phyloP scores from a whole-genome alignment of 1,140 invertebrate genomes.

The Pseudomyrmex pallidus region DNA sequence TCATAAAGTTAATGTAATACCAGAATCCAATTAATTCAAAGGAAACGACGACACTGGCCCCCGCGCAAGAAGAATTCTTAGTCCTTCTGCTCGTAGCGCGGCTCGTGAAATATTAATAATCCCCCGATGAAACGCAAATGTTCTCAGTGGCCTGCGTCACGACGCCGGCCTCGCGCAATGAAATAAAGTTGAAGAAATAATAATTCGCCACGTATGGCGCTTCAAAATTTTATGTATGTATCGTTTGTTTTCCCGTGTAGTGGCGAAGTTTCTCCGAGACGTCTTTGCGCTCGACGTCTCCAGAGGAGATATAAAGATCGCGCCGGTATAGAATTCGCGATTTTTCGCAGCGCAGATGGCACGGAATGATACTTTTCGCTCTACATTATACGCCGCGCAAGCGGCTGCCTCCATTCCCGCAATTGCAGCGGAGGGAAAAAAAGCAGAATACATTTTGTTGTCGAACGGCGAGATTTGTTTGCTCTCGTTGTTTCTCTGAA shows the following conservation, averaged over 20 bases:
- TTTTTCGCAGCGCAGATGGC: slow-evolving; percentile 66
- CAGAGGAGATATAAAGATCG: slow-evolving; percentile 73
- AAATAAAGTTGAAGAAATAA: slow-evolving; percentile 66
- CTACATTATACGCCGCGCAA: slow-evolving; percentile 58
- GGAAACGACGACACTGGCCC: background rate
- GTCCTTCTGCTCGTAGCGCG: background rate
- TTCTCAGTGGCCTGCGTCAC: slow-evolving; percentile 11
- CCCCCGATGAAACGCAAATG: slow-evolving; percentile 58
- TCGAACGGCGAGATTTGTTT: slow-evolving; percentile 56
- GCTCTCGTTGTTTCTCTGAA: slow-evolving; percentile 17
- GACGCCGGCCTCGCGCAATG: slow-evolving; percentile 2
- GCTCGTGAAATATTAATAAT: slow-evolving; percentile 34
- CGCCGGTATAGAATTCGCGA: slow-evolving; percentile 68
- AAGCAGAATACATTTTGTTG: slow-evolving; percentile 64
- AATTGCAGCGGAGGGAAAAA: background rate
- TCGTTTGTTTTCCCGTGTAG: slow-evolving; percentile 66
- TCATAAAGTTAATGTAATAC: slow-evolving; percentile 63
- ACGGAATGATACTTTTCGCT: slow-evolving; percentile 68
- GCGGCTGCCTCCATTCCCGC: slow-evolving; percentile 29
- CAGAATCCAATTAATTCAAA: slow-evolving; percentile 62
- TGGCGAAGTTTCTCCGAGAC: slow-evolving; percentile 41
- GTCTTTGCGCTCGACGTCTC: slow-evolving; percentile 67
- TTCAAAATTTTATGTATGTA: slow-evolving; percentile 48
- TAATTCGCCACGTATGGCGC: slow-evolving; percentile 44
- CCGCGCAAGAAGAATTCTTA: slow-evolving; percentile 29